These are phyloP conservation scores for Manduca sexta DNA, from an alignment of 1,140 invertebrate genomes.

Conservation along the genomic window DNA sequence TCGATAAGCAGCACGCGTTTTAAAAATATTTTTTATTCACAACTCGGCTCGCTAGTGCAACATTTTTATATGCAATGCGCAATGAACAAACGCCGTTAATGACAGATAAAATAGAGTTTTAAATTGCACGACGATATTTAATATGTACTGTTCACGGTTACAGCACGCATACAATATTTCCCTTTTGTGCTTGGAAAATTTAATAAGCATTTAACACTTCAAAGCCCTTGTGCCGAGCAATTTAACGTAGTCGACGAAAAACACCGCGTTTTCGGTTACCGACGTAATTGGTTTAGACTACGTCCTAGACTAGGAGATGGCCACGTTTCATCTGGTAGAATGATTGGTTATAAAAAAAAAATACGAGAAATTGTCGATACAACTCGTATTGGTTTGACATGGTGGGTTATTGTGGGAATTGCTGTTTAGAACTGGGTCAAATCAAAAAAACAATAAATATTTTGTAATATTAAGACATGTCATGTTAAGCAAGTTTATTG, in stretches of 20 bases:
- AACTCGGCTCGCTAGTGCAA: no score
- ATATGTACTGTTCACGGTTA: conserved; percentile 1
- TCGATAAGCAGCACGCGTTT: no score
- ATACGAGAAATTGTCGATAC: not conserved
- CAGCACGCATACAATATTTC: conserved; percentile 13
- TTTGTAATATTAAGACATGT: no score
- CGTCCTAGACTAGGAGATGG: conserved; percentile 16
- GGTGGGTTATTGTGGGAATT: no score
- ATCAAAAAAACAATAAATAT: no score
- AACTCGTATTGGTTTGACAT: not conserved
- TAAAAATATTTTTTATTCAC: no score
- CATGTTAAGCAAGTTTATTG: no score
- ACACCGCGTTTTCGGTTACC: conserved; percentile 56
- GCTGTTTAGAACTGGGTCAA: no score
- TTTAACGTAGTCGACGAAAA: conserved; percentile 61
- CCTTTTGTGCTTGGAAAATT: conserved; percentile 30
- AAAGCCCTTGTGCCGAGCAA: conserved; percentile 61
- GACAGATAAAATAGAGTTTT: not conserved
- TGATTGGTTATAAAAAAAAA: not conserved
- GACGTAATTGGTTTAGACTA: conserved; percentile 59
- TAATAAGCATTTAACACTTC: conserved; percentile 68
- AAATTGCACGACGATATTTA: not conserved
- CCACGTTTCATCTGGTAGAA: no score
- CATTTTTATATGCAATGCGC: no score
- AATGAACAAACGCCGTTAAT: no score